These are phyloP conservation scores for Rhynchomys soricoides DNA, from an alignment of 2,113 vertebrate species.

Conservation along the genomic window DNA sequence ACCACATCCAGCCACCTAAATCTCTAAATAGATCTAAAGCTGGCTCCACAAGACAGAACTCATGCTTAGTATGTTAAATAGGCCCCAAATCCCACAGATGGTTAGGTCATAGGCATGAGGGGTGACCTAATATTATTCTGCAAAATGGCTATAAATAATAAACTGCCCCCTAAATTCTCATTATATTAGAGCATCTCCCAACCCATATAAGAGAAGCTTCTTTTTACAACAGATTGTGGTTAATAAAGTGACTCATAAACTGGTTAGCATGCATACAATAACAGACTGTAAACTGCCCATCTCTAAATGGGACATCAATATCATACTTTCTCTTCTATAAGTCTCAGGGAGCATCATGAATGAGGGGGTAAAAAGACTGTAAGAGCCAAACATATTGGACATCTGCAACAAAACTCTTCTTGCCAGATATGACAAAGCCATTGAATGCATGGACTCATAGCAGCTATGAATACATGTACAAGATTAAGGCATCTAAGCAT, in stretches of 20 bases:
- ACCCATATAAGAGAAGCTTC: not conserved
- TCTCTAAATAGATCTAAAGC: not conserved
- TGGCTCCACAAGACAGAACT: not conserved
- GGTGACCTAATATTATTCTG: not conserved
- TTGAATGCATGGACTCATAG: not conserved
- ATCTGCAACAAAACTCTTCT: not conserved
- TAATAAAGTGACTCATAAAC: not conserved
- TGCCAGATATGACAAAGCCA: not conserved
- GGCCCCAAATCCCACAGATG: not conserved
- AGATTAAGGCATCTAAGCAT: not conserved
- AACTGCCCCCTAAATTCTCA: not conserved
- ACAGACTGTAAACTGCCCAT: not conserved
- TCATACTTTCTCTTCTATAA: not conserved
- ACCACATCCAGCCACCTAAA: not conserved
- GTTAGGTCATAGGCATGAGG: not conserved
- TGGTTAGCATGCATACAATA: not conserved
- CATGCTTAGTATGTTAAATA: not conserved
- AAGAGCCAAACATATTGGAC: not conserved
- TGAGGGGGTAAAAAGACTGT: not conserved
- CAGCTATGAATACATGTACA: not conserved
- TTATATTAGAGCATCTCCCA: not conserved
- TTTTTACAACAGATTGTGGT: not conserved
- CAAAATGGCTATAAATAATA: not conserved
- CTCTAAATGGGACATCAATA: not conserved
- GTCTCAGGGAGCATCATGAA: not conserved